A percentile compares a stretch with the other conserved stretches of the same genome.
Evolutionary conservation across 1,140 invertebrate genomes (phyloP).

Genomic region (Orius laevigatus): DNA sequence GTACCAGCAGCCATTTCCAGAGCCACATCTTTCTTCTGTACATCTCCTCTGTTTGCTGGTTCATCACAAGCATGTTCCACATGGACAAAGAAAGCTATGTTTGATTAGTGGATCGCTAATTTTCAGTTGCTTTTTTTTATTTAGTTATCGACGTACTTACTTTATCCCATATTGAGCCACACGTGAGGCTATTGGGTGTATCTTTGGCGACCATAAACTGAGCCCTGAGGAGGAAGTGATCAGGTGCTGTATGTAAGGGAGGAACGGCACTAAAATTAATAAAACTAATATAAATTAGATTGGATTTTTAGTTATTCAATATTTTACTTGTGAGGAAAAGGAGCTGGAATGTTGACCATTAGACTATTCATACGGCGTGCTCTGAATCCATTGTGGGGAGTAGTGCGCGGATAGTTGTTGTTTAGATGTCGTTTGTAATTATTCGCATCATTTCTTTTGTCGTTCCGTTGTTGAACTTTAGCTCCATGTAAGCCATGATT

Average conservation of each 20-base stretch:
- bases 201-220: slow-evolving; percentile 29
- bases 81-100: slow-evolving; percentile 47
- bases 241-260: slow-evolving; percentile 26
- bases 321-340: too few species aligned
- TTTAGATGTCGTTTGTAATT: too few species aligned
- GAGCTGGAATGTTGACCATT: too few species aligned
- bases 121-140: not conserved
- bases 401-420: too few species aligned
- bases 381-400: too few species aligned
- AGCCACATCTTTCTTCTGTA: slow-evolving; percentile 67
- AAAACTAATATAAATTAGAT: too few species aligned
- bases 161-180: slow-evolving; percentile 18
- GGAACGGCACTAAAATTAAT: too few species aligned
- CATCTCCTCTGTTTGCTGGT: slow-evolving; percentile 63
- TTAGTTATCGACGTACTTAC: slow-evolving; percentile 14
- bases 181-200: slow-evolving; percentile 25
- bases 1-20: slow-evolving; percentile 57
- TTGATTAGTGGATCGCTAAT: not conserved
- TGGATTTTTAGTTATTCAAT: too few species aligned
- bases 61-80: slow-evolving; percentile 57
- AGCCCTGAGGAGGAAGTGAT: slow-evolving; percentile 33
- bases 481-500: too few species aligned
- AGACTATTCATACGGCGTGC: too few species aligned
- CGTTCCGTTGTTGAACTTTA: too few species aligned
- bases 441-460: too few species aligned